Conservation (phyloP, 1,140 invertebrate genomes). For the Atta colombica region DNA sequence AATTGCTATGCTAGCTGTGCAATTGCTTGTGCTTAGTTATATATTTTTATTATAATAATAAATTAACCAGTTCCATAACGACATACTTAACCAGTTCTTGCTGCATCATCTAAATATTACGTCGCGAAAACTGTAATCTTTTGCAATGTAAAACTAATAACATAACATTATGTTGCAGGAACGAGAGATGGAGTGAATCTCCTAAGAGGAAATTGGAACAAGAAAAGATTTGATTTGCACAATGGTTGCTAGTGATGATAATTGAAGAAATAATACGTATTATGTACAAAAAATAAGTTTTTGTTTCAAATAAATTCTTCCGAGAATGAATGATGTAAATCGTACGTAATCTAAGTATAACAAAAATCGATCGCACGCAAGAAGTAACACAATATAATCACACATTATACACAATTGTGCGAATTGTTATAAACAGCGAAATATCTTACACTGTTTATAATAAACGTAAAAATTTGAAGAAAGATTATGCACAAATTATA, state of each 20-base stretch:
- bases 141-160: conserved; percentile 3
- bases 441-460: not conserved
- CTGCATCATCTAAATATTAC: not conserved
- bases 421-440: not conserved
- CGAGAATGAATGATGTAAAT: not conserved
- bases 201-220: not conserved
- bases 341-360: not conserved
- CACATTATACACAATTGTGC: not conserved
- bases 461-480: not conserved
- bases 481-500: not conserved
- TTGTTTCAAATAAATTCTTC: not conserved
- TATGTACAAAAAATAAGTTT: not conserved
- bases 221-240: not conserved
- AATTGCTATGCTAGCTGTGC: not conserved
- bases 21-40: not conserved
- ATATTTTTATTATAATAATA: not conserved
- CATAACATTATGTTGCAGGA: conserved; percentile 8
- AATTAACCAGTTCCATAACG: not conserved
- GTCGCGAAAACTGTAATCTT: not conserved
- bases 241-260: not conserved
- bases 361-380: not conserved
- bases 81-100: not conserved
- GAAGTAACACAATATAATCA: too few species aligned
- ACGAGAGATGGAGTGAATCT: not conserved
- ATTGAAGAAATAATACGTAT: not conserved